phyloP scores from a whole-genome alignment of 2,797 vertebrate species.

The Apogon hyalosoma region DNA sequence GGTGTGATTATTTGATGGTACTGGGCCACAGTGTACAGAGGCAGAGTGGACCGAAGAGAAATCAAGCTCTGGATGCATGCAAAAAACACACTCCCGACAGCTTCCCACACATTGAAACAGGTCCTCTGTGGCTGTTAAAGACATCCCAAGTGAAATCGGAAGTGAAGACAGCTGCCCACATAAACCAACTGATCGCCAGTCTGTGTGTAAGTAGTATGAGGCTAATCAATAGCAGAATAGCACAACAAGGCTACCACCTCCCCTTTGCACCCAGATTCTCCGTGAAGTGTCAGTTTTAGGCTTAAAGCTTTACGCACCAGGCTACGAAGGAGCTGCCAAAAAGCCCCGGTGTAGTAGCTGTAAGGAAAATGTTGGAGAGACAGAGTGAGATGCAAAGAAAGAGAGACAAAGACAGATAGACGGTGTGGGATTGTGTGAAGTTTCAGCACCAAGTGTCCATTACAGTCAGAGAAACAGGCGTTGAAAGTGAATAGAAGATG shows the following conservation, averaged over 20 bases:
- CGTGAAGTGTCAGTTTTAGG: slow-evolving; percentile 53
- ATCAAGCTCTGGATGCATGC: background rate
- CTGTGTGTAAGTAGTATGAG: slow-evolving; percentile 10
- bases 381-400: slow-evolving; percentile 42
- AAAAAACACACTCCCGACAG: slow-evolving; percentile 7
- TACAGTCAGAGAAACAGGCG: slow-evolving; percentile 29
- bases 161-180: slow-evolving; percentile 15
- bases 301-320: slow-evolving; percentile 31
- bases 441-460: slow-evolving; percentile 26
- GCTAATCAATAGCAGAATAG: slow-evolving; percentile 48
- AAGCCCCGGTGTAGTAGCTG: slow-evolving; percentile 27
- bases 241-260: slow-evolving; percentile 23
- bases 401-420: slow-evolving; percentile 32
- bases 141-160: background rate
- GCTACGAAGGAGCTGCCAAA: slow-evolving; percentile 48
- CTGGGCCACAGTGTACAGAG: slow-evolving; percentile 16
- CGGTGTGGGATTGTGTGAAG: background rate
- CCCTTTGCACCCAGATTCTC: slow-evolving; percentile 36
- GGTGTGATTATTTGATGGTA: slow-evolving; percentile 47
- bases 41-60: slow-evolving; percentile 13
- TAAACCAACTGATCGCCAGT: slow-evolving; percentile 35
- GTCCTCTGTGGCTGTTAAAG: background rate
- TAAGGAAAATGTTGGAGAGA: slow-evolving; percentile 32
- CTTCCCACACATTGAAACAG: background rate
- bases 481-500: slow-evolving; percentile 24